Conservation (phyloP, 1,140 invertebrate genomes). For the Aphis gossypii region DNA sequence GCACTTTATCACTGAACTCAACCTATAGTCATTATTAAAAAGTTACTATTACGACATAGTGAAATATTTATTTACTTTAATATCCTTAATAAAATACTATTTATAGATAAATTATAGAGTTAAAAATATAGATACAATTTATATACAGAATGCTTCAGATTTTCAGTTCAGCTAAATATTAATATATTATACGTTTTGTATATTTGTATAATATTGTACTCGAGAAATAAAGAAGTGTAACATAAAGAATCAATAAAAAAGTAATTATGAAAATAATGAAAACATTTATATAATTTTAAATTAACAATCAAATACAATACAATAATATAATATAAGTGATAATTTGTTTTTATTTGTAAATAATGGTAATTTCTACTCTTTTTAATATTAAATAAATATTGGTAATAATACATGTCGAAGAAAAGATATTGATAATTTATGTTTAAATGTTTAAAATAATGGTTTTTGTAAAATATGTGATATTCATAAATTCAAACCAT, state of each 20-base stretch:
- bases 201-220: not conserved
- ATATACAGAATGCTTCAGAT: not conserved
- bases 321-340: not conserved
- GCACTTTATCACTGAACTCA: not conserved
- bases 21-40: conserved; percentile 25
- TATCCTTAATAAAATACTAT: conserved; percentile 1
- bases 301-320: not conserved
- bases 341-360: not conserved
- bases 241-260: not conserved
- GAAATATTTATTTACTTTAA: conserved; percentile 20
- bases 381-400: not conserved
- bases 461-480: not conserved
- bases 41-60: not conserved
- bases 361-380: not conserved
- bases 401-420: not conserved
- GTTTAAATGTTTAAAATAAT: not conserved
- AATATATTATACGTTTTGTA: not conserved
- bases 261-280: not conserved
- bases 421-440: not conserved
- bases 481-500: not conserved
- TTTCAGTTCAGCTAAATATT: not conserved
- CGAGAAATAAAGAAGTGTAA: not conserved
- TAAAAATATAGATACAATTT: not conserved
- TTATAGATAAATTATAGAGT: not conserved
- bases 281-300: not conserved